Evolutionary conservation across 2,888 invertebrate species (phyloP).

Genomic region (Trachelus troglodyta): DNA sequence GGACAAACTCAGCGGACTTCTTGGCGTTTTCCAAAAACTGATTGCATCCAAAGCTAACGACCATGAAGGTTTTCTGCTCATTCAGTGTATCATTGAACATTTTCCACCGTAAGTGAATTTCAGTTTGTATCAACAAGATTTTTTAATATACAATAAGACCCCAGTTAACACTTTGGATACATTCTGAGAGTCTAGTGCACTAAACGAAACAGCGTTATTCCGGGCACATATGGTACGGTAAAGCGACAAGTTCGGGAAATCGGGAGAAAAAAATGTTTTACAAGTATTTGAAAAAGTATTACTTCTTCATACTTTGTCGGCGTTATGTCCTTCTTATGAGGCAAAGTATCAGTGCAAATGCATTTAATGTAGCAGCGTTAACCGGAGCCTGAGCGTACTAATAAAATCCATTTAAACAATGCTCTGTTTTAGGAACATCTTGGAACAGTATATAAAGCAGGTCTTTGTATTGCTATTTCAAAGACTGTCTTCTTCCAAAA

Average conservation of each 20-base stretch:
- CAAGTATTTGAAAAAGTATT: not conserved
- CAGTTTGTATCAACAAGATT: not conserved
- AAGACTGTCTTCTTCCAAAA: conserved; percentile 91
- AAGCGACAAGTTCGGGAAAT: not conserved
- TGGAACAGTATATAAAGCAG: conserved; percentile 85
- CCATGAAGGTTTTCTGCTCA: conserved; percentile 93
- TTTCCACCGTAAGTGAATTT: conserved; percentile 79
- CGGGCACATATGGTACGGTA: too few species aligned
- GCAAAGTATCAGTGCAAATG: not conserved
- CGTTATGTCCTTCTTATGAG: too few species aligned
- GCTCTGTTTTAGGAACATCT: conserved; percentile 72
- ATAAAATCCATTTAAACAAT: conserved; percentile 5
- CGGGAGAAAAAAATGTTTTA: too few species aligned
- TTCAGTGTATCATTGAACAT: conserved; percentile 86
- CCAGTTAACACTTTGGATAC: too few species aligned
- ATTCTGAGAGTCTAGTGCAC: too few species aligned
- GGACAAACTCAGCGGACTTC: conserved; percentile 81
- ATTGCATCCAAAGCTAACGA: conserved; percentile 95
- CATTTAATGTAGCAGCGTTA: conserved; percentile 8
- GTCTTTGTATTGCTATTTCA: conserved; percentile 94
- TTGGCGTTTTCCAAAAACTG: conserved; percentile 97
- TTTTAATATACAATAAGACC: not conserved
- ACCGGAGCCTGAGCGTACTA: not conserved
- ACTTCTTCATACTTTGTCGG: too few species aligned
- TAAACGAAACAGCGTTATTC: too few species aligned